Evolutionary conservation across 64 coral and sea anemone genomes (phyloP), one percentile per base, ranked within the genome.

Genomic region (Porites lutea): DNA sequence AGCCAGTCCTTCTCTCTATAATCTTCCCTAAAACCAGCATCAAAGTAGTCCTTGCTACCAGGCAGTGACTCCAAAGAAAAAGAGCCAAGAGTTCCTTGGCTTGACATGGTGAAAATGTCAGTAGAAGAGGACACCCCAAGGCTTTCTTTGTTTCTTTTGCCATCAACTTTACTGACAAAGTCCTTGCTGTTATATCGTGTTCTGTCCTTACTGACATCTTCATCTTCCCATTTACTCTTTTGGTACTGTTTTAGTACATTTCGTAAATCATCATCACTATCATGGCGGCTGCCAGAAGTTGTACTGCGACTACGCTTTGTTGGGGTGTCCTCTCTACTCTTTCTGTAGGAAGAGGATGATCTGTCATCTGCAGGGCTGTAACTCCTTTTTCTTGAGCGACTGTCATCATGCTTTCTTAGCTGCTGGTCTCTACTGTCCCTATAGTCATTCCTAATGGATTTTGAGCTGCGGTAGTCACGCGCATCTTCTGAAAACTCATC

Each of bases 161-260:
- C 6, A 52, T 77, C 74, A 52, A 48, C 45, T n/a, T 77, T 77
- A 16, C 18, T 45, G 23, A 16, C 78, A 60, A 23, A 45, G 54
- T 81, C 78, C 37, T 81, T 63, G 22, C 78, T 81, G 3, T 61
- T 13, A 81, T 81, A 81, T 81, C 57, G 57, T 8, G 44, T 81
- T 27, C 55, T 81, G 78, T 81, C 78, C 63, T 14, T 81, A 57
- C 23, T 81, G 13, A 27, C 4, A 63, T 15, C 12, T 5, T 83
- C 63, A 48, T 84, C 81, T 50, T 69, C 47, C 81, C 81, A 84
- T n/a, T 67, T 84, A 84, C 81, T 84, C 63, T 84, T 84, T 69
- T 84, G 81, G 63, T 68, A 84, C 63, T 70, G 62, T 49, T 65
- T 67, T 9, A 84, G 62, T 15, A 84, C 61, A 22, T 52, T 84